Evolutionary conservation across 2,113 vertebrate genomes (phyloP).

Genomic region (Scopus umbretta): DNA sequence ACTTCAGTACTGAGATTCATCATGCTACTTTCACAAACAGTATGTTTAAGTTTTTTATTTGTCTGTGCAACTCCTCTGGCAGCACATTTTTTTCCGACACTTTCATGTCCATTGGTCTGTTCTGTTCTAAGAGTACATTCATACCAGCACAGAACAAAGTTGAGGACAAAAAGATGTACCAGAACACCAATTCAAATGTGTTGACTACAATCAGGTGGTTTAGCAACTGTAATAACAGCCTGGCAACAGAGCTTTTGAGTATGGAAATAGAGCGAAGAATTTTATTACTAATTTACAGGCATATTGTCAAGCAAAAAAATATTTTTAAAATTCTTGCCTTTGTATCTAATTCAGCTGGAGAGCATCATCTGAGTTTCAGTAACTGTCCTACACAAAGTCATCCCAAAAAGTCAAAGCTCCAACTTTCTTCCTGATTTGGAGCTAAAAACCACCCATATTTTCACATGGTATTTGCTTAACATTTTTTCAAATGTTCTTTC

Average conservation of each 20-base stretch:
- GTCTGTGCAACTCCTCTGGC: background rate
- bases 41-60: background rate
- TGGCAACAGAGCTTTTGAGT: background rate
- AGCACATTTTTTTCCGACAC: background rate
- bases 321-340: background rate
- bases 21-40: background rate
- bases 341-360: background rate
- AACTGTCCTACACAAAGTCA: background rate
- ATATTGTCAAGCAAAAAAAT: background rate
- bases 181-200: background rate
- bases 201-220: background rate
- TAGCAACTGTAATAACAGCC: background rate
- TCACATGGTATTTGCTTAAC: constrained; percentile 45
- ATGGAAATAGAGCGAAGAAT: background rate
- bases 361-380: background rate
- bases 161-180: background rate
- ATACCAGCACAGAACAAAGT: background rate
- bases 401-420: background rate
- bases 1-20: background rate
- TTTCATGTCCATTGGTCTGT: background rate
- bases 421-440: background rate
- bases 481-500: constrained; percentile 24
- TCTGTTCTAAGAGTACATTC: background rate
- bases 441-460: background rate
- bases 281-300: background rate